Conservation (phyloP, 2,888 invertebrate genomes). For the Pinctada fucata region DNA sequence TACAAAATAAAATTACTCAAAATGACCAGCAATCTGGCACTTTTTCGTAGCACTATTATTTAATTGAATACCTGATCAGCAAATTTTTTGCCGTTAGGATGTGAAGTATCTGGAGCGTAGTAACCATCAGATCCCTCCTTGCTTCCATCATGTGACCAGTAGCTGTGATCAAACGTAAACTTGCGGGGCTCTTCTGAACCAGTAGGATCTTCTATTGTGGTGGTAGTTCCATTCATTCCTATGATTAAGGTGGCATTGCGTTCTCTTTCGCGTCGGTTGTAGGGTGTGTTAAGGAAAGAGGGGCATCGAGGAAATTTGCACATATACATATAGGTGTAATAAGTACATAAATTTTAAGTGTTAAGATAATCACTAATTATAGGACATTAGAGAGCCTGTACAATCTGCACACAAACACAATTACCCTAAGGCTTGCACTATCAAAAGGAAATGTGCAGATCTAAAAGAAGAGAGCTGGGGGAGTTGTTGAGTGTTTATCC, state of each 20-base stretch:
- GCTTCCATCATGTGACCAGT: constrained; percentile 81
- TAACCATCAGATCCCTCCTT: constrained; percentile 78
- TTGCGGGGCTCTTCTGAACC: constrained; percentile 72
- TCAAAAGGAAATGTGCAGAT: no score
- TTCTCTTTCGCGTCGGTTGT: constrained; percentile 79
- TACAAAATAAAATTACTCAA: no score
- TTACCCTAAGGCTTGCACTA: no score
- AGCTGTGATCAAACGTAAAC: constrained; percentile 80
- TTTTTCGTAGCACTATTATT: no score
- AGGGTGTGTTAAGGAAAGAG: constrained; percentile 52
- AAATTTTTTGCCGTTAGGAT: constrained; percentile 78
- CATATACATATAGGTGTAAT: no score
- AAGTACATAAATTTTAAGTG: no score
- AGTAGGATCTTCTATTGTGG: constrained; percentile 78
- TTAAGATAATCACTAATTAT: no score
- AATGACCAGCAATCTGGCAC: no score
- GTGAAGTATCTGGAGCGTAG: constrained; percentile 74
- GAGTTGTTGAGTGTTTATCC: no score
- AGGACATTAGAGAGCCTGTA: no score
- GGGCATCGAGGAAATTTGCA: background rate
- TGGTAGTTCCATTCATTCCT: constrained; percentile 78
- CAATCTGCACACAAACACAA: no score
- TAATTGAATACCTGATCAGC: constrained; percentile 78
- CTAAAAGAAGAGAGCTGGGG: no score
- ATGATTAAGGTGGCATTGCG: constrained; percentile 78